Evolutionary conservation across 2,888 invertebrate species (phyloP).

Genomic region (Philhelius pedissequus): DNA sequence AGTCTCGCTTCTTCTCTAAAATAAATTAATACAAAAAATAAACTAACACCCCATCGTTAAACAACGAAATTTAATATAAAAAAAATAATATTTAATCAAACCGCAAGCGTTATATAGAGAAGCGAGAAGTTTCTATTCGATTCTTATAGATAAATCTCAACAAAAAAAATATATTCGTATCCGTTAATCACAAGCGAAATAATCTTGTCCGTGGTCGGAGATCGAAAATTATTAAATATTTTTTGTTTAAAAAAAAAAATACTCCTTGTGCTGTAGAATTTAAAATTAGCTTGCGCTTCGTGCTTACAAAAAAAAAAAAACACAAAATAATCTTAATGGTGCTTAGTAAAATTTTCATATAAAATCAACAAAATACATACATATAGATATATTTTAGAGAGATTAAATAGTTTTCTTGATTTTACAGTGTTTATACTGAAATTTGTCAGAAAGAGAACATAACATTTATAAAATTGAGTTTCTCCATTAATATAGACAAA

Average conservation of each 20-base stretch:
- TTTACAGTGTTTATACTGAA: slow-evolving; percentile 34
- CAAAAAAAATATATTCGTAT: background rate
- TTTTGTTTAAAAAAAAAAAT: background rate
- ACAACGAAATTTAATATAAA: slow-evolving; percentile 40
- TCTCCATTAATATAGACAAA: background rate
- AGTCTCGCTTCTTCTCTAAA: slow-evolving; percentile 53
- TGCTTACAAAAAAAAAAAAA: no score
- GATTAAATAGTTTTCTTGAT: background rate
- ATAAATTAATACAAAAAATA: background rate
- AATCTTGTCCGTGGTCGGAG: slow-evolving; percentile 58
- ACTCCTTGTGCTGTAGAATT: slow-evolving; percentile 44
- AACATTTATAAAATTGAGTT: background rate
- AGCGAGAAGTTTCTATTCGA: slow-evolving; percentile 24
- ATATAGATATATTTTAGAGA: slow-evolving; percentile 24
- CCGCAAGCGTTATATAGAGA: background rate
- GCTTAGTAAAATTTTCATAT: slow-evolving; percentile 47
- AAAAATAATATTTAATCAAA: background rate
- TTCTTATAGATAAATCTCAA: slow-evolving; percentile 22
- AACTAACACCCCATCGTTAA: slow-evolving; percentile 20
- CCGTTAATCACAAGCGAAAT: slow-evolving; percentile 38
- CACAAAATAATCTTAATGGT: slow-evolving; percentile 59
- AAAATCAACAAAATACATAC: background rate
- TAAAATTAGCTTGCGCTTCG: slow-evolving; percentile 51
- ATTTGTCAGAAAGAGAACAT: background rate
- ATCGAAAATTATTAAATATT: slow-evolving; percentile 4